Percentiles rank a stretch among this genome's conserved stretches.
phyloP scores from a whole-genome alignment of 2,797 vertebrate species.

The Zalophus californianus region DNA sequence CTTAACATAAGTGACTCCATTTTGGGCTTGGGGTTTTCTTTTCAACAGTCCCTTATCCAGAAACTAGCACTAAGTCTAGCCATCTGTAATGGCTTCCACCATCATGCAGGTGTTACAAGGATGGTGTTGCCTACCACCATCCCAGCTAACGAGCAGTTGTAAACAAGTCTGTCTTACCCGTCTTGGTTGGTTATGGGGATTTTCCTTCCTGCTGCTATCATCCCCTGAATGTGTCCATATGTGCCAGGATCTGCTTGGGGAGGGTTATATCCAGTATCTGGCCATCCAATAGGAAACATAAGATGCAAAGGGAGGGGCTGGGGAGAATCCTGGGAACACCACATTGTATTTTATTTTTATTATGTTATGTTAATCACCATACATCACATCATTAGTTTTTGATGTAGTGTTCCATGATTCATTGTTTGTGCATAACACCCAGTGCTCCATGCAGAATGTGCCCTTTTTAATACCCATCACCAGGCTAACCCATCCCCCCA shows the following conservation, averaged over 20 bases:
- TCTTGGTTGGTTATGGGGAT: not conserved
- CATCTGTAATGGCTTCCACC: not conserved
- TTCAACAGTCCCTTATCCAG: not conserved
- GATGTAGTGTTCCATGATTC: too few relatives aligned
- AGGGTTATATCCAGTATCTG: not conserved
- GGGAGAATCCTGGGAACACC: not conserved
- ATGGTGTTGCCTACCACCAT: rapidly evolving
- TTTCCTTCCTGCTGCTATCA: not conserved
- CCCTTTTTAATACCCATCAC: too few relatives aligned
- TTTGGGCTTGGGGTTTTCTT: not conserved
- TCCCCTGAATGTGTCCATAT: not conserved
- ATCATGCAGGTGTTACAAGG: not conserved
- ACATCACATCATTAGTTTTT: too few relatives aligned
- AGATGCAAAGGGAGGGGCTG: not conserved
- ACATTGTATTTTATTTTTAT: not conserved
- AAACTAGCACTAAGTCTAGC: not conserved
- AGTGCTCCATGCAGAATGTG: too few relatives aligned
- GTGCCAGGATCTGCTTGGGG: not conserved
- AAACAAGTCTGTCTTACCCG: not conserved
- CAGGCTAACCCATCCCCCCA: too few relatives aligned
- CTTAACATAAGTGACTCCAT: not conserved
- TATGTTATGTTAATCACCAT: too few relatives aligned
- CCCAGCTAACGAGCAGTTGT: not conserved
- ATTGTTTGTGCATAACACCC: too few relatives aligned
- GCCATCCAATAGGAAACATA: not conserved